Percentiles rank a stretch among this genome's conserved stretches.
Evolutionary conservation across 2,888 invertebrate species (phyloP).

Genomic region (Tiliacea citrago): DNA sequence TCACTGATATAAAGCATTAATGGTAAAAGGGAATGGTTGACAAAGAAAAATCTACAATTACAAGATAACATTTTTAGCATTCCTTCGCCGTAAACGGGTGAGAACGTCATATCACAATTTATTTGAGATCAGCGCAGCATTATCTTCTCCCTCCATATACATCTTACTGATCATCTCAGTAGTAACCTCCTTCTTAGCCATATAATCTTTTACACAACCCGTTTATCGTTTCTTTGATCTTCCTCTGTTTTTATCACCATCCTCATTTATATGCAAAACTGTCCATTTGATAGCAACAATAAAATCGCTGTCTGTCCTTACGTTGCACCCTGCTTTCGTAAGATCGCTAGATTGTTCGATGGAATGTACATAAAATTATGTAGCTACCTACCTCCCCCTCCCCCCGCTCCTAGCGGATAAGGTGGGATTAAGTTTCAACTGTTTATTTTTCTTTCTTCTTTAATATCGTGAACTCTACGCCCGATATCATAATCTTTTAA

Average conservation of each 20-base stretch:
- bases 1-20: not conserved
- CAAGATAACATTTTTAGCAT: not conserved
- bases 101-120: not conserved
- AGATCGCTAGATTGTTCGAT: slow-evolving; percentile 63
- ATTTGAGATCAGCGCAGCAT: fast-evolving
- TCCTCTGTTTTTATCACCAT: not conserved
- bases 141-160: too few species aligned
- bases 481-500: slow-evolving; percentile 58
- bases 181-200: not conserved
- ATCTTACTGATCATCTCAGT: not conserved
- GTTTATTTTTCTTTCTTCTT: slow-evolving; percentile 56
- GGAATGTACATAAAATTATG: slow-evolving; percentile 67
- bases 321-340: slow-evolving; percentile 15
- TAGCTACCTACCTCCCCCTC: slow-evolving; percentile 32
- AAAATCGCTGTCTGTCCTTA: slow-evolving; percentile 25
- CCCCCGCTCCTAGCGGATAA: slow-evolving; percentile 42
- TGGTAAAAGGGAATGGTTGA: not conserved
- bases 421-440: slow-evolving; percentile 59
- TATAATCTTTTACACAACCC: not conserved
- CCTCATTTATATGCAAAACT: not conserved
- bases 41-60: not conserved
- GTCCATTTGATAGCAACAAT: not conserved
- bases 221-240: not conserved
- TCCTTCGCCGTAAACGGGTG: not conserved
- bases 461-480: slow-evolving; percentile 47